Evolutionary conservation across 2,113 vertebrate species (phyloP).

Genomic region (Ameiurus melas): DNA sequence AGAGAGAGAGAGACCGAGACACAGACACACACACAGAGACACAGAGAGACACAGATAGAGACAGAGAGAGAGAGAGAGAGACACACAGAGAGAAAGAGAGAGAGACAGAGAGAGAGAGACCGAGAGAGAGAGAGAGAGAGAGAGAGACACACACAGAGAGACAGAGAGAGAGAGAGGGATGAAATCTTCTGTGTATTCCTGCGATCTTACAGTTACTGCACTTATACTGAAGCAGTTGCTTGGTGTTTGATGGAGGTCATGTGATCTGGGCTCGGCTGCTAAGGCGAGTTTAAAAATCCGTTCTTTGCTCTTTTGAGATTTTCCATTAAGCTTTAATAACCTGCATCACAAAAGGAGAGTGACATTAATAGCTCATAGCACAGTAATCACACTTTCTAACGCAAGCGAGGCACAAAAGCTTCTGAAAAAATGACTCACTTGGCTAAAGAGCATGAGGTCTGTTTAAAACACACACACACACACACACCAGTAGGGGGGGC

Average conservation of each 20-base stretch:
- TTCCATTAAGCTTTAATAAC: slow-evolving; percentile 4
- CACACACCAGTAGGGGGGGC: not conserved
- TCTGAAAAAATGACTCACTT: slow-evolving; percentile 41
- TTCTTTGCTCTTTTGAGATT: not conserved
- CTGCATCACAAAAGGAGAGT: slow-evolving; percentile 18
- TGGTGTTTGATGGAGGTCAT: not conserved
- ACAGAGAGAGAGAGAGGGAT: not conserved
- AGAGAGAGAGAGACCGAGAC: not conserved
- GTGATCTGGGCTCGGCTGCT: not conserved
- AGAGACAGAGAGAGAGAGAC: not conserved
- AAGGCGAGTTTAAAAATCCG: not conserved
- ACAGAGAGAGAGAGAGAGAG: not conserved
- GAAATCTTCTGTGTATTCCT: not conserved
- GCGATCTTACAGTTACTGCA: not conserved
- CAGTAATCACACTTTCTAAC: slow-evolving; percentile 28
- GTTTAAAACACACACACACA: slow-evolving; percentile 9
- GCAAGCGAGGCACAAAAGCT: slow-evolving; percentile 13
- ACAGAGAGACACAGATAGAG: no score
- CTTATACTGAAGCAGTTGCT: not conserved
- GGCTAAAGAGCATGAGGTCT: slow-evolving; percentile 26
- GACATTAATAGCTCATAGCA: slow-evolving; percentile 30
- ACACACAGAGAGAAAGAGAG: no score
- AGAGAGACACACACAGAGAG: not conserved
- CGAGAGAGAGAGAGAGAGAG: not conserved
- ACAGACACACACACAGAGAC: not conserved